Conservation (phyloP, 2,113 vertebrate genomes). For the Neoarius graeffei region DNA sequence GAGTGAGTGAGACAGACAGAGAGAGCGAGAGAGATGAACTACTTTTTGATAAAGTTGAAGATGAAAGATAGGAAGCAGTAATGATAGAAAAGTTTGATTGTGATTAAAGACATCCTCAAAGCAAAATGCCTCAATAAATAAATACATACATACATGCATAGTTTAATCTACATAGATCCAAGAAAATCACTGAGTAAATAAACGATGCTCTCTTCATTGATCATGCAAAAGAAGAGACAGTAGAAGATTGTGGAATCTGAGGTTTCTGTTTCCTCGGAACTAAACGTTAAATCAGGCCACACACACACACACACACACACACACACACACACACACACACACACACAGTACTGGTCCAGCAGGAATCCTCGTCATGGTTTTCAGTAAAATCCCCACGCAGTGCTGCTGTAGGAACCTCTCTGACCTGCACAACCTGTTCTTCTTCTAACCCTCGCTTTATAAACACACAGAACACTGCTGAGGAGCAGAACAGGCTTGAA, state of each 20-base stretch:
- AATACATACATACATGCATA: background rate
- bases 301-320: background rate
- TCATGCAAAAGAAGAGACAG: background rate
- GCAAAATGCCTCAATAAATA: background rate
- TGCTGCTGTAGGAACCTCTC: conserved; percentile 15
- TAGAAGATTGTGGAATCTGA: background rate
- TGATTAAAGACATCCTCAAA: background rate
- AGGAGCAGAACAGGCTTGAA: background rate
- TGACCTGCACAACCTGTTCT: conserved; percentile 47
- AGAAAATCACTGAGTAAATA: background rate
- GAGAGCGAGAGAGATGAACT: too few species aligned
- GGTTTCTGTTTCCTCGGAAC: background rate
- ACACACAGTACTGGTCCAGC: conserved; percentile 38
- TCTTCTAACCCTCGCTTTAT: conserved; percentile 19
- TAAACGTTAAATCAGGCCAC: conserved; percentile 10
- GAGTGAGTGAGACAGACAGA: too few species aligned
- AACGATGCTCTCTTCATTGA: too few species aligned
- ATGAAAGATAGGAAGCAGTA: background rate
- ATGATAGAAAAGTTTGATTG: background rate
- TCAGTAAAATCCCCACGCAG: background rate
- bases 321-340: conserved; percentile 1
- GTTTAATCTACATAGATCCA: background rate
- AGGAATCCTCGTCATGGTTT: conserved; percentile 14
- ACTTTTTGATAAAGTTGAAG: background rate
- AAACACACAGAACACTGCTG: conserved; percentile 12